Evolutionary conservation across 2,797 vertebrate species (phyloP).

Genomic region (Anguilla anguilla): DNA sequence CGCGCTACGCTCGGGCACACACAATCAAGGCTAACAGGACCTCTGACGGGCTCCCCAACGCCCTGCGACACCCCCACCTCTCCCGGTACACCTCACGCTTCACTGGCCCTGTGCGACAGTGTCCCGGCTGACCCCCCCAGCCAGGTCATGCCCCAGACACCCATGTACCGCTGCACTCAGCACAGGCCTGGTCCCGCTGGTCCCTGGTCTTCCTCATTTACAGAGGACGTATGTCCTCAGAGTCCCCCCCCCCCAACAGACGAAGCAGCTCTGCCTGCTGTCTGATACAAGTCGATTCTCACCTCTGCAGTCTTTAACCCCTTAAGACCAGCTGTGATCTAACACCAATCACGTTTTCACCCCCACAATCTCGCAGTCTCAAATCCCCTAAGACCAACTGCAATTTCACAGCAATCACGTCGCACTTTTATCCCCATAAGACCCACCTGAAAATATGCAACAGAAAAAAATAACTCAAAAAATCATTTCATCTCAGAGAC

Average conservation of each 20-base stretch:
- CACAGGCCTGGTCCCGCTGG: neutral
- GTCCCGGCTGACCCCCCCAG: neutral
- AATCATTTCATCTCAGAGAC: neutral
- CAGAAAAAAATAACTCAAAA: too few relatives aligned
- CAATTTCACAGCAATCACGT: neutral
- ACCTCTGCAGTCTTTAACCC: neutral
- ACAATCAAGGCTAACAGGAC: conserved; percentile 25
- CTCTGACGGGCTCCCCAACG: neutral
- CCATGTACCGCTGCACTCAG: neutral
- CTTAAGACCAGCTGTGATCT: neutral
- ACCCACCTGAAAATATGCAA: neutral
- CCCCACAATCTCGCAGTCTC: neutral
- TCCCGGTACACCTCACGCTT: neutral
- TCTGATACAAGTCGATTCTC: neutral
- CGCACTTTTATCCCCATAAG: neutral
- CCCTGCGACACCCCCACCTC: neutral
- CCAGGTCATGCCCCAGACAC: neutral
- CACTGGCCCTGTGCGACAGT: neutral
- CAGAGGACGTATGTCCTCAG: neutral
- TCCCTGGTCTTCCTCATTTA: neutral
- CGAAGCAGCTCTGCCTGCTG: neutral
- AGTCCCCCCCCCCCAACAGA: too few relatives aligned
- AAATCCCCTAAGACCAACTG: neutral
- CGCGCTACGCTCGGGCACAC: neutral
- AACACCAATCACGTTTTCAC: neutral